Base-by-base conservation (phyloP, 1,140 invertebrate species). In the Macrotrachela quadricornifera region DNA sequence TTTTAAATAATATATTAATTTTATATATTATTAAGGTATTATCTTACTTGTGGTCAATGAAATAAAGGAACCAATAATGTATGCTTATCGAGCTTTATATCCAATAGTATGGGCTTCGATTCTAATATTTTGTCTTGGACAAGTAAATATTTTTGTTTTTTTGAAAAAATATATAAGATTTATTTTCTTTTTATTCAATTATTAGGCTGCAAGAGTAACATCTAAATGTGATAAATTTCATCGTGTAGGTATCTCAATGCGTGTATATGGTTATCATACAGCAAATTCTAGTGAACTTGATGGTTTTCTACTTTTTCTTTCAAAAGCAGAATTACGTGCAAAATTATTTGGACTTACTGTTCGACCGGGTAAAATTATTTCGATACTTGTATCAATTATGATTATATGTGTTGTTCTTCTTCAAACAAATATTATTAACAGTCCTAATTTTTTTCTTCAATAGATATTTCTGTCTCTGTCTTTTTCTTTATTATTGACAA, bases 181-280 rank as follows among this genome's bases (percentile, higher is more conserved):
- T 50, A 50, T 37, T 10, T 1, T 14, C 6, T 14, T 6, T 6
- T 41, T 41, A 41, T 13, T 41, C n/a, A 45, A 15, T 50, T 38
- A 17, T 50, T 57, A 71, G 69, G 69, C 68, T 21, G 68, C 67
- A 6, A 59, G 68, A 51, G 60, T 69, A 13, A 68, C 68, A 38
- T 64, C 62, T 12, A 60, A 63, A 14, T 68, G 66, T 49, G 58
- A 60, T 45, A 59, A 66, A 50, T 60, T 71, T 16, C 62, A 63
- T 15, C 67, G 67, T 41, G 64, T 68, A 44, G 62, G 64, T 13
- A 56, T 71, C 41, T 65, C 67, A 50, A 65, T 62, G 57, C 53
- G 67, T 54, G 68, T 70, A 15, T 69, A 68, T 60, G 69, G 69
- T 15, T 71, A 69, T 57, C 67, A 68, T 44, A 60, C 57, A 40